Percentiles rank a stretch among this genome's conserved stretches.
Conservation (phyloP, 2,888 invertebrate genomes). For the Aphidius colemani region DNA sequence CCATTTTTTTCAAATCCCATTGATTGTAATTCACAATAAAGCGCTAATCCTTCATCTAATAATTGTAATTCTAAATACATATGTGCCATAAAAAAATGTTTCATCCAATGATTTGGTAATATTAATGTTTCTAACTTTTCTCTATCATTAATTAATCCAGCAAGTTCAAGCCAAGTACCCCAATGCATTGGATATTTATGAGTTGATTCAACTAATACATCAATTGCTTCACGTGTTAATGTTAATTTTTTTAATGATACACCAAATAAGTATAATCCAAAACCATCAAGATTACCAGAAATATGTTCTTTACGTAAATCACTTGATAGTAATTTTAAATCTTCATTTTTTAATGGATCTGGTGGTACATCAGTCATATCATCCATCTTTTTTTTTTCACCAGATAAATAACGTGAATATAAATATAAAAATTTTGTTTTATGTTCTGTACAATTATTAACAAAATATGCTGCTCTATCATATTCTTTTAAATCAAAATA, state of each 20-base stretch:
- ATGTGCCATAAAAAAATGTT: conserved; percentile 88
- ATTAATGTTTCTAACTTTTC: conserved; percentile 72
- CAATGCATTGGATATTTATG: conserved; percentile 84
- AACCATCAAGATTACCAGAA: conserved; percentile 79
- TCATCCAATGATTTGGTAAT: conserved; percentile 92
- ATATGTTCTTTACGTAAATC: conserved; percentile 66
- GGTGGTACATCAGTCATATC: conserved; percentile 76
- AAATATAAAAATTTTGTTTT: conserved; percentile 82
- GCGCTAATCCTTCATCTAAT: conserved; percentile 85
- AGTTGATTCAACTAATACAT: conserved; percentile 79
- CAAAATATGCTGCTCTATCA: conserved; percentile 82
- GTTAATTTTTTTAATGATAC: conserved; percentile 88
- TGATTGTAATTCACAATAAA: conserved; percentile 76
- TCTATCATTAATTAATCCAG: conserved; percentile 81
- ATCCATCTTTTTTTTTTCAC: conserved; percentile 88
- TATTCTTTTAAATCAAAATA: conserved; percentile 92
- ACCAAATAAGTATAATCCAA: conserved; percentile 86
- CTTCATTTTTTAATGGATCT: conserved; percentile 63
- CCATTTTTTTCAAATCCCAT: conserved; percentile 86
- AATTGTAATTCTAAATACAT: conserved; percentile 87
- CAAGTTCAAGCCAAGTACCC: conserved; percentile 94
- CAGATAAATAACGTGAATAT: conserved; percentile 85
- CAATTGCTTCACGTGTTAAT: conserved; percentile 76
- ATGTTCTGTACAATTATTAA: conserved; percentile 71
- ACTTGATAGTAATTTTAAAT: conserved; percentile 64